Evolutionary conservation across 2,113 vertebrate genomes (phyloP).

Genomic region (Australoheros scitulus): DNA sequence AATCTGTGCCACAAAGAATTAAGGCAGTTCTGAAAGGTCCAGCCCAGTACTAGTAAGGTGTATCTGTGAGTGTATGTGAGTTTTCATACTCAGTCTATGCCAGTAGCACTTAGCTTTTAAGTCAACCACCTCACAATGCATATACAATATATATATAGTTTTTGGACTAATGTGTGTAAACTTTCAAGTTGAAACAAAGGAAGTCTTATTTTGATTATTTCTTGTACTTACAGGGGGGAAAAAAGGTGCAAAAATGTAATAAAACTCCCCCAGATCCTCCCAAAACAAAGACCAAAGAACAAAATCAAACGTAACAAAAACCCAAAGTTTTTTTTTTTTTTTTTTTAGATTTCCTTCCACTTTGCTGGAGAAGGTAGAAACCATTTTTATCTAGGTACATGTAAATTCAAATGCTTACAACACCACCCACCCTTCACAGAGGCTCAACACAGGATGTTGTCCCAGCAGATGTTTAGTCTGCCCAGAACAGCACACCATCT

Average conservation of each 20-base stretch:
- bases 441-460: constrained; percentile 68
- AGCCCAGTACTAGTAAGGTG: background rate
- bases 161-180: background rate
- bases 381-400: constrained; percentile 18
- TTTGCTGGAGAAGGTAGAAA: constrained; percentile 6
- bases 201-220: background rate
- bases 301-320: background rate
- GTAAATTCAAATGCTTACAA: constrained; percentile 36
- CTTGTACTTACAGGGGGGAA: background rate
- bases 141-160: background rate
- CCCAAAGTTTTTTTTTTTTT: background rate
- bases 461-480: constrained; percentile 81
- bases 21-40: fast-evolving
- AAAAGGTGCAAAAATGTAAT: background rate
- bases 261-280: background rate
- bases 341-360: background rate
- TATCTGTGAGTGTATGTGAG: background rate
- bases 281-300: background rate
- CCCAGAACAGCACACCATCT: constrained; percentile 52
- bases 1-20: background rate
- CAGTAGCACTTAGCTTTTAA: background rate
- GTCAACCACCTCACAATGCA: background rate
- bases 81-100: background rate
- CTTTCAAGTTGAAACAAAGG: background rate
- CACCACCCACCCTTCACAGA: constrained; percentile 31